Conservation (phyloP, 2,888 invertebrate genomes). For the Dolichomitus sp. region DNA sequence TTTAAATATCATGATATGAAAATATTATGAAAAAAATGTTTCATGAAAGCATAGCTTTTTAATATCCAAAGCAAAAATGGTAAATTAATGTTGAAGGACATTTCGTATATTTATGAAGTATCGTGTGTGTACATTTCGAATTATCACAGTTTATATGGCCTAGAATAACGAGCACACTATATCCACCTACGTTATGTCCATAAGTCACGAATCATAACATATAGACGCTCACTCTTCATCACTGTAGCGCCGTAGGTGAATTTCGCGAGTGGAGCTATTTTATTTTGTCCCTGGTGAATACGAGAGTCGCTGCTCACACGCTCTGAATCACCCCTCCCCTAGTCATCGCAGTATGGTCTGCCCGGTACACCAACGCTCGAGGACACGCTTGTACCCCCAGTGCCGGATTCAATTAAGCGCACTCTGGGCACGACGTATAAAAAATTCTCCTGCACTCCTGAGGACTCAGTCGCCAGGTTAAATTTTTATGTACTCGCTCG, state of each 20-base stretch:
- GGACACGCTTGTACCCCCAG: constrained; percentile 33
- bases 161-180: neutral
- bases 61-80: no score
- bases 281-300: constrained; percentile 48
- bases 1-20: no score
- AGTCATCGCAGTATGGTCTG: constrained; percentile 12
- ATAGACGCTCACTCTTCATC: constrained; percentile 46
- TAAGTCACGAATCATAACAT: constrained; percentile 32
- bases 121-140: neutral
- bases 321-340: constrained; percentile 1
- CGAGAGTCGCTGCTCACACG: constrained; percentile 29
- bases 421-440: constrained; percentile 41
- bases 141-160: neutral
- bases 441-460: constrained; percentile 59
- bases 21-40: no score
- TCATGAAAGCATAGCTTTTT: no score
- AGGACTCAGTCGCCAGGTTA: constrained; percentile 54
- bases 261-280: constrained; percentile 42
- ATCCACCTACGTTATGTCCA: neutral
- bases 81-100: no score
- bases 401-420: constrained; percentile 62
- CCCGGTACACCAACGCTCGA: constrained; percentile 11
- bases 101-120: neutral
- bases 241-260: constrained; percentile 18
- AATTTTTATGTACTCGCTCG: constrained; percentile 60